Conservation (phyloP, 2,113 vertebrate genomes). For the Chaenocephalus aceratus region DNA sequence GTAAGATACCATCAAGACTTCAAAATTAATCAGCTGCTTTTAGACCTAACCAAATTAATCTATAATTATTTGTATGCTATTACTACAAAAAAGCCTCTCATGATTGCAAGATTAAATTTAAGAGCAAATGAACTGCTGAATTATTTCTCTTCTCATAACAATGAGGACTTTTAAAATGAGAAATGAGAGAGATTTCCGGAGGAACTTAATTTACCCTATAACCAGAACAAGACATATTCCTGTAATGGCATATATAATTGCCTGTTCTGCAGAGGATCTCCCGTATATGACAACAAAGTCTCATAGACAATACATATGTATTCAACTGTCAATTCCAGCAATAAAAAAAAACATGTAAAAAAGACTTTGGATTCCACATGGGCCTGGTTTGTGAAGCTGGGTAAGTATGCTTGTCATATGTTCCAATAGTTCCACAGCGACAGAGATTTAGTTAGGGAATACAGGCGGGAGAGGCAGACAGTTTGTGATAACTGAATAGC, state of each 20-base stretch:
- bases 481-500: constrained; percentile 81
- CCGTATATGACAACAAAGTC: constrained; percentile 83
- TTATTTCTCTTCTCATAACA: constrained; percentile 80
- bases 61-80: constrained; percentile 82
- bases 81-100: constrained; percentile 77
- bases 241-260: constrained; percentile 85
- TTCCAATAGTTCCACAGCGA: constrained; percentile 76
- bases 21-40: constrained; percentile 82
- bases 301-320: constrained; percentile 85
- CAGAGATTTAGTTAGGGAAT: constrained; percentile 77
- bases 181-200: constrained; percentile 81
- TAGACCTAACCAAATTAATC: constrained; percentile 81
- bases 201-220: constrained; percentile 86
- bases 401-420: constrained; percentile 82
- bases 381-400: constrained; percentile 75
- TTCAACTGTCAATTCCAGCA: constrained; percentile 82
- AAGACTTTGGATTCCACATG: constrained; percentile 77
- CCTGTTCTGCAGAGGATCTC: constrained; percentile 83
- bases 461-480: constrained; percentile 68
- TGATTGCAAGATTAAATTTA: constrained; percentile 83
- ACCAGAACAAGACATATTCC: constrained; percentile 86
- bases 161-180: constrained; percentile 78
- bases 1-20: constrained; percentile 81
- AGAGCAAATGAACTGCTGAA: constrained; percentile 81
- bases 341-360: constrained; percentile 51